These are phyloP conservation scores for Ellobium chinense DNA, from an alignment of 2,888 invertebrate genomes.

Conservation along the genomic window DNA sequence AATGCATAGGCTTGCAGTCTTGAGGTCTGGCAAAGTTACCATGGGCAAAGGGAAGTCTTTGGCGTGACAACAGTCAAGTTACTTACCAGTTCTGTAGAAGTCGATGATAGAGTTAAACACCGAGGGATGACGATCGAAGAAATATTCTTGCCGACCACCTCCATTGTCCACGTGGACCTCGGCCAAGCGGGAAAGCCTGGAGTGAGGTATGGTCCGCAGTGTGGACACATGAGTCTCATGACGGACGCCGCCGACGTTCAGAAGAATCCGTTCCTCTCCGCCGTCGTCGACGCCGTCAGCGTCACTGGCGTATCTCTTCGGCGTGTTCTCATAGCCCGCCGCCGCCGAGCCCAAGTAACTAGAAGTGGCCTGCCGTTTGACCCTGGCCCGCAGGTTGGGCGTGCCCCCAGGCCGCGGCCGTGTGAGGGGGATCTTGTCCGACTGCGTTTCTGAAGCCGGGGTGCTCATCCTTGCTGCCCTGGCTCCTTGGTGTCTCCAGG, in stretches of 20 bases:
- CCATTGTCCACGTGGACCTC: slow-evolving; percentile 64
- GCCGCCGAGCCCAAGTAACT: slow-evolving; percentile 35
- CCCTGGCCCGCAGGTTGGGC: slow-evolving; percentile 17
- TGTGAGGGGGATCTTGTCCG: slow-evolving; percentile 30
- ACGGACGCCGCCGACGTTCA: slow-evolving; percentile 77
- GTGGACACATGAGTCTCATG: slow-evolving; percentile 77
- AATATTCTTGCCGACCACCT: slow-evolving; percentile 70
- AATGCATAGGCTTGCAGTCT: too few relatives aligned
- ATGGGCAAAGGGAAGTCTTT: too few relatives aligned
- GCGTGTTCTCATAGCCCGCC: slow-evolving; percentile 28
- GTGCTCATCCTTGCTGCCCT: slow-evolving; percentile 28
- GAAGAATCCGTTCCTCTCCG: slow-evolving; percentile 66
- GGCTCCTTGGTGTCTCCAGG: not conserved
- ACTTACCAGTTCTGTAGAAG: slow-evolving; percentile 75
- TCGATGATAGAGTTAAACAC: slow-evolving; percentile 78
- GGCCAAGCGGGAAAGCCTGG: slow-evolving; percentile 74
- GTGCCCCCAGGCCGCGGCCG: slow-evolving; percentile 18
- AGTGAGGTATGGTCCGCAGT: slow-evolving; percentile 69
- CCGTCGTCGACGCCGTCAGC: slow-evolving; percentile 37
- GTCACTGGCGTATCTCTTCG: slow-evolving; percentile 8
- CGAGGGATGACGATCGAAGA: slow-evolving; percentile 78
- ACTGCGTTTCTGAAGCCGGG: slow-evolving; percentile 11
- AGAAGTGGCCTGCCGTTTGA: slow-evolving; percentile 34
- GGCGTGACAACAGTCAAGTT: too few relatives aligned
- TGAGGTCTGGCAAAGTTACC: too few relatives aligned